Base-by-base conservation (phyloP, 2,888 invertebrate species). In the Linyphia triangularis region DNA sequence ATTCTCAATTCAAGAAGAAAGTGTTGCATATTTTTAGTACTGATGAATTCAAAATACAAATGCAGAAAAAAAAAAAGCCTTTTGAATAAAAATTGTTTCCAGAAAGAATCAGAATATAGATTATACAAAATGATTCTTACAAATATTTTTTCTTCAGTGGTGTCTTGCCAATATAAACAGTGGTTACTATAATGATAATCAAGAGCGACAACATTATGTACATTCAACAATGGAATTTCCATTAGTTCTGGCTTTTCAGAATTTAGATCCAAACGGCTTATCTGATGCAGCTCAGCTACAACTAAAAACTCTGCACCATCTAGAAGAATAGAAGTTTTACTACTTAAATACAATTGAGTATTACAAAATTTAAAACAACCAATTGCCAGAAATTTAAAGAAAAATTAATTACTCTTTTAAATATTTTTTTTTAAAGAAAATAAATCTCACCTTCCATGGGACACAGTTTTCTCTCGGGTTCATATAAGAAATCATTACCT, bases 131-230 rank as follows among this genome's bases (percentile, higher is more conserved):
- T 57, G 61, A 77, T 28, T 72, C 88, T 91, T 91, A 93, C 93
- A 88, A 95, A 95, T 89, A 97, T 97, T 26, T 95, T 95, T 91
- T 97, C 96, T 9, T 95, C 93, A 77, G 95, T 95, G 88, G 96
- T 96, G 92, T 97, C 97, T 0, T 97, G 97, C 96, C 97, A 98
- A 92, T 96, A 98, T 0, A 98, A 94, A 92, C 97, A 97, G 91
- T 97, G 96, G 90, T 96, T 95, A 89, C 94, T 94, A 93, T 96
- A 94, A 92, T 98, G 97, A 92, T 96, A 98, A 92, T 97, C 97
- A 22, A 97, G 95, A 0, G 97, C 96, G 65, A 97, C 96, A 0
- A 97, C 96, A 92, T 97, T 96, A 91, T 95, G 95, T 90, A 97
- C 94, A 88, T 95, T 94, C 28, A 94, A 94, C 0, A 97, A 94